Evolutionary conservation across 2,113 vertebrate species (phyloP).

Genomic region (Lagopus muta): DNA sequence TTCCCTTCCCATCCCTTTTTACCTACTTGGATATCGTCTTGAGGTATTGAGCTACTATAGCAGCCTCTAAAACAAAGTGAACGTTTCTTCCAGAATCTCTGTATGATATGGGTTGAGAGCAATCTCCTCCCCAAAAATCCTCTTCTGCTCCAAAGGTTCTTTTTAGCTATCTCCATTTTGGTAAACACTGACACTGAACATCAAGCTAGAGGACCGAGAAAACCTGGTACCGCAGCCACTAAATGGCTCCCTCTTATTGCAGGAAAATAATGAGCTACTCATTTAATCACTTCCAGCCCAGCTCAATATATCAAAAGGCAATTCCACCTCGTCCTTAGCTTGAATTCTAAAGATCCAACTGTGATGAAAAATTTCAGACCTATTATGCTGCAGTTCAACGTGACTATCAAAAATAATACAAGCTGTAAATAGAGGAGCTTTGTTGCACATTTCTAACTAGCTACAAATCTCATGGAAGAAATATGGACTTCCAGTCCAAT

Average conservation of each 20-base stretch:
- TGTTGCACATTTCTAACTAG: not conserved
- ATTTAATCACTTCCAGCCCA: constrained; percentile 78
- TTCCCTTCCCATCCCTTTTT: constrained; percentile 9
- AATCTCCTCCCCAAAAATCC: not conserved
- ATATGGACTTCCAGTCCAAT: not conserved
- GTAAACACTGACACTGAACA: constrained; percentile 83
- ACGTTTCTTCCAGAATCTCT: constrained; percentile 84
- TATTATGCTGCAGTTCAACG: not conserved
- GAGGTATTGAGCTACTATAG: constrained; percentile 71
- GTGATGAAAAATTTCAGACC: constrained; percentile 28
- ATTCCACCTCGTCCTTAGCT: not conserved
- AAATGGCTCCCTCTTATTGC: constrained; percentile 73
- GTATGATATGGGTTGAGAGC: constrained; percentile 69
- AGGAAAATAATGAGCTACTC: constrained; percentile 76
- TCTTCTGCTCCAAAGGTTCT: constrained; percentile 69
- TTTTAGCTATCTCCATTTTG: constrained; percentile 83
- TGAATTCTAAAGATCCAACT: not conserved
- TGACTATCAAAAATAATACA: not conserved
- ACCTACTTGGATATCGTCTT: constrained; percentile 58
- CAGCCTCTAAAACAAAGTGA: constrained; percentile 77
- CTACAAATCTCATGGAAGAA: not conserved
- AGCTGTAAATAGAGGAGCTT: not conserved
- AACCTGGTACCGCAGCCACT: constrained; percentile 70
- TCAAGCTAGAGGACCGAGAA: constrained; percentile 73
- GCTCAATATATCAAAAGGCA: constrained; percentile 38